phyloP scores from a whole-genome alignment of 2,113 vertebrate genomes.

The Anser cygnoides region DNA sequence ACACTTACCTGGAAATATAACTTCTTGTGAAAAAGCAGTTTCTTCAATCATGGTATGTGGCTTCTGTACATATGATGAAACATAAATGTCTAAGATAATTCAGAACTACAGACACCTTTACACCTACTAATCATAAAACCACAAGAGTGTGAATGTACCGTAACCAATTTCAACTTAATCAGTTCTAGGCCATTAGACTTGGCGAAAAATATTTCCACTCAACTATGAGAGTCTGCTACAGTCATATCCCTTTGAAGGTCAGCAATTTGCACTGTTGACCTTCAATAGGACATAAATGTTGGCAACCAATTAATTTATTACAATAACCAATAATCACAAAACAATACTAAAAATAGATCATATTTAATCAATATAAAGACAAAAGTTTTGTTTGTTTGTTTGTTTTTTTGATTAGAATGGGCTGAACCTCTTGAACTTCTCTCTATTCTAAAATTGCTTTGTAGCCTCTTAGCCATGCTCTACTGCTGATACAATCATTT shows the following conservation, averaged over 20 bases:
- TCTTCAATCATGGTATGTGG: background rate
- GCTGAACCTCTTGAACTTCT: background rate
- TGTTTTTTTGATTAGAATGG: no score
- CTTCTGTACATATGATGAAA: background rate
- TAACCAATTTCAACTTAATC: conserved; percentile 27
- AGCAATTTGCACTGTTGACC: background rate
- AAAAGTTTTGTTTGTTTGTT: background rate
- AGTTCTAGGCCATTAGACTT: conserved; percentile 44
- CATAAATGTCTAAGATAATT: conserved; percentile 21
- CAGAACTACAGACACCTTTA: conserved; percentile 10
- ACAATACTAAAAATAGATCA: background rate
- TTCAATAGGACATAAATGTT: background rate
- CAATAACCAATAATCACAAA: background rate
- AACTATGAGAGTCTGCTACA: background rate
- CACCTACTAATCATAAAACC: conserved; percentile 23
- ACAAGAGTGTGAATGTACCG: conserved; percentile 23
- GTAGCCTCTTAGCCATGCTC: background rate
- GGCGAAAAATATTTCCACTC: conserved; percentile 1
- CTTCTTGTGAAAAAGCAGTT: background rate
- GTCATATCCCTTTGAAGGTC: background rate
- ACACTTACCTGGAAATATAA: conserved; percentile 10
- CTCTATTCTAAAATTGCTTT: background rate
- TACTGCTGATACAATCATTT: background rate
- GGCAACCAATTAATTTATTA: background rate
- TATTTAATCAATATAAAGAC: background rate